Conservation (phyloP, 2,797 vertebrate species). For the Ctenosaura bakeri region DNA sequence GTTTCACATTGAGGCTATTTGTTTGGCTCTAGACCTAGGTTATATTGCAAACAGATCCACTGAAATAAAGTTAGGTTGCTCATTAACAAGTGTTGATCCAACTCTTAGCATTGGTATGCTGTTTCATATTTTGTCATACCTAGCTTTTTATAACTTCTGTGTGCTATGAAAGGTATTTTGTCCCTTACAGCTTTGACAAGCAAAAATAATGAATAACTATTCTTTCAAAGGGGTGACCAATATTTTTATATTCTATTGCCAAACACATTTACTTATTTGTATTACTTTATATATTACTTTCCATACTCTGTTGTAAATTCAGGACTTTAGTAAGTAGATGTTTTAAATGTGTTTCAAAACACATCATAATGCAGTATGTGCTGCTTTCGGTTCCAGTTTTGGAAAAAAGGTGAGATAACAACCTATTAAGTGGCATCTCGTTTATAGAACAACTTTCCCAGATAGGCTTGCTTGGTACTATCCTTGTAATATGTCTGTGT, state of each 20-base stretch:
- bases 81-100: neutral
- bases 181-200: too few species aligned
- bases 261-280: neutral
- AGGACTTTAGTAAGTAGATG: neutral
- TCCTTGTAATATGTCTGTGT: neutral
- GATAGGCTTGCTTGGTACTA: neutral
- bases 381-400: too few species aligned
- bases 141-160: neutral
- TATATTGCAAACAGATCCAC: neutral
- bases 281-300: neutral
- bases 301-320: constrained; percentile 11
- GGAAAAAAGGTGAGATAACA: too few species aligned
- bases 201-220: too few species aligned
- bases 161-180: too few species aligned
- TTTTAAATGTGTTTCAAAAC: constrained; percentile 24
- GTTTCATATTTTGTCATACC: neutral
- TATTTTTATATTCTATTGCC: neutral
- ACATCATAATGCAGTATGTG: neutral
- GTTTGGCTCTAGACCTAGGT: neutral
- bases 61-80: neutral
- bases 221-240: too few species aligned
- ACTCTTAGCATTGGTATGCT: neutral
- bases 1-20: neutral
- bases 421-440: neutral
- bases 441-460: neutral